phyloP scores from a whole-genome alignment of 2,113 vertebrate species.

The Gasterosteus nipponicus region DNA sequence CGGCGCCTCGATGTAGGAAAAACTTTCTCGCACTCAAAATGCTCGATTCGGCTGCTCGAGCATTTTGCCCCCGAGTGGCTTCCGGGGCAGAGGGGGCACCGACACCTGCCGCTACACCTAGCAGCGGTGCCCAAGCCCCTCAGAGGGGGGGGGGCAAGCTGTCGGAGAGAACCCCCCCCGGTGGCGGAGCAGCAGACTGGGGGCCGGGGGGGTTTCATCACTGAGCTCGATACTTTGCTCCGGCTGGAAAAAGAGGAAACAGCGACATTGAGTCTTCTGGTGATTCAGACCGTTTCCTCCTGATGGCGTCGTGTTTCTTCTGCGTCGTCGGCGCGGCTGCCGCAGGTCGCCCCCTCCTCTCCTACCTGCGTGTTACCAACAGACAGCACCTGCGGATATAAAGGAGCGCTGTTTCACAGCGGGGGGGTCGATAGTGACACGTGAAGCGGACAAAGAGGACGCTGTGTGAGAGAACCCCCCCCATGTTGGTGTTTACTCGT shows the following conservation, averaged over 20 bases:
- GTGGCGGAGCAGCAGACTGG: slow-evolving; percentile 38
- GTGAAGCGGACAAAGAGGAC: slow-evolving; percentile 49
- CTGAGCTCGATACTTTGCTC: slow-evolving; percentile 43
- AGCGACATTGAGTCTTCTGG: not conserved
- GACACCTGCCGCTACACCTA: slow-evolving; percentile 62
- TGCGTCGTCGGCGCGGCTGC: no score
- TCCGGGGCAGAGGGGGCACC: not conserved
- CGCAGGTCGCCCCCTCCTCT: not conserved
- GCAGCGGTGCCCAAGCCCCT: slow-evolving; percentile 59
- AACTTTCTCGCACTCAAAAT: no score
- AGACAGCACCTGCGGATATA: slow-evolving; percentile 66
- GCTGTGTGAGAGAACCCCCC: slow-evolving; percentile 20
- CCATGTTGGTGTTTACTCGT: slow-evolving; percentile 28
- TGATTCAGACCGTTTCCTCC: not conserved
- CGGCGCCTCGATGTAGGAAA: no score
- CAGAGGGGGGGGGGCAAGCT: slow-evolving; percentile 64
- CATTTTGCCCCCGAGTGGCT: no score
- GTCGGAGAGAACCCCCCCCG: slow-evolving; percentile 42
- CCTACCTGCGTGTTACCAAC: slow-evolving; percentile 52
- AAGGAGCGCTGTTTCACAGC: slow-evolving; percentile 49
- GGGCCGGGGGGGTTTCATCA: slow-evolving; percentile 35
- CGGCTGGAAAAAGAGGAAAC: not conserved
- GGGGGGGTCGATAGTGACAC: slow-evolving; percentile 60
- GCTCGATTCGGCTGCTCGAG: no score
- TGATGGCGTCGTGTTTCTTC: no score